Percentiles rank a stretch among this genome's conserved stretches.
phyloP scores from a whole-genome alignment of 1,140 invertebrate species.

The Drosophila sucinea region DNA sequence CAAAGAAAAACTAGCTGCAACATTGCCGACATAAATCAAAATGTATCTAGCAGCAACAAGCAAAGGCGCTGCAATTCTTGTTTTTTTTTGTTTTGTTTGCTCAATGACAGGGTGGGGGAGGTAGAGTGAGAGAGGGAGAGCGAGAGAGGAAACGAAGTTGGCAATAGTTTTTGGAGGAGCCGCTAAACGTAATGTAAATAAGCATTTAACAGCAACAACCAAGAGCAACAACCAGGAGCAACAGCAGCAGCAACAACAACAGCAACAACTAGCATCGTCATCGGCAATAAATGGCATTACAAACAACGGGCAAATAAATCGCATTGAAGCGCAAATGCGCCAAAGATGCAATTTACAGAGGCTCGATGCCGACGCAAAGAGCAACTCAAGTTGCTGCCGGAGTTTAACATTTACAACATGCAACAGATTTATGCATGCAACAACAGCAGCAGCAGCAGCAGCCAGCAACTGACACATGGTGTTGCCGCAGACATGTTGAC shows the following conservation, averaged over 20 bases:
- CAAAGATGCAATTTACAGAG: conserved; percentile 63
- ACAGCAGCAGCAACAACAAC: conserved; percentile 25
- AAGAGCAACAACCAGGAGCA: conserved; percentile 29
- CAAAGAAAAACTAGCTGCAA: conserved; percentile 29
- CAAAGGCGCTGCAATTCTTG: not conserved
- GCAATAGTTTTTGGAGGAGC: conserved; percentile 54
- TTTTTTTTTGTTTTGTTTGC: conserved; percentile 34
- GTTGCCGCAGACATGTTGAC: conserved; percentile 65
- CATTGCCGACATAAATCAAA: conserved; percentile 70
- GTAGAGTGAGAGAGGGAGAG: conserved; percentile 32
- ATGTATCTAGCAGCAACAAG: conserved; percentile 46
- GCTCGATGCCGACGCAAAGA: conserved; percentile 41
- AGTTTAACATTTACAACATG: conserved; percentile 78
- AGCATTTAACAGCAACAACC: conserved; percentile 74
- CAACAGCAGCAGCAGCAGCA: conserved; percentile 35
- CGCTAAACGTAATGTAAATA: conserved; percentile 82
- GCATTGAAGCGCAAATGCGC: conserved; percentile 74
- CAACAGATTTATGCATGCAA: conserved; percentile 77
- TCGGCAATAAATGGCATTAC: conserved; percentile 75
- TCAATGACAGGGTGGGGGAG: conserved; percentile 30
- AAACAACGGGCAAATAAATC: conserved; percentile 79
- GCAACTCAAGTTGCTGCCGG: conserved; percentile 41
- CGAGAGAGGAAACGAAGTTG: not conserved
- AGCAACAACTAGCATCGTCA: conserved; percentile 33
- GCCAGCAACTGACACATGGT: conserved; percentile 51